A percentile compares a stretch with the other conserved stretches of the same genome.
These are phyloP conservation scores for Metridium senile DNA, from an alignment of 92 coral and sea anemone species.

Conservation along the genomic window DNA sequence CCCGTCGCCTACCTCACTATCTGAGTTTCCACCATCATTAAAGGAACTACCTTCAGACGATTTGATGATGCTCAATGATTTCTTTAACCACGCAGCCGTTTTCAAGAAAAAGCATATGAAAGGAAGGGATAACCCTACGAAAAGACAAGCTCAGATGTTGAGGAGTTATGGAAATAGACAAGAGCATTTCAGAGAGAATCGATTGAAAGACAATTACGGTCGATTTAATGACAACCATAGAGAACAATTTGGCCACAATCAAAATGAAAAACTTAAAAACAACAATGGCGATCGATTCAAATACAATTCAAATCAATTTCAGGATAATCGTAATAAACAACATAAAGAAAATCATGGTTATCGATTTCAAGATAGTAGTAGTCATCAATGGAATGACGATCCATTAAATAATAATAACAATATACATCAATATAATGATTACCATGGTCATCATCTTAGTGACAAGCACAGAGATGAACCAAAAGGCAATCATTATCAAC, in stretches of 20 bases:
- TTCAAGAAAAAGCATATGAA: not conserved
- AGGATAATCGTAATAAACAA: not conserved
- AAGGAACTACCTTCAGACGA: conserved; percentile 21
- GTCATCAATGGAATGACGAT: not conserved
- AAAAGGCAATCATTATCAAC: not conserved
- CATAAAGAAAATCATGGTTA: not conserved
- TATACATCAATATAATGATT: not conserved
- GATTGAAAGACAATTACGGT: not conserved
- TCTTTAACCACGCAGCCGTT: conserved; percentile 15
- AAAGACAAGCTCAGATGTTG: not conserved
- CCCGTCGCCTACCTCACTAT: not conserved
- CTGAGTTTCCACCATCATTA: not conserved
- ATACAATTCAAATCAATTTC: not conserved
- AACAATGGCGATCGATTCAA: no score
- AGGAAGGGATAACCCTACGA: not conserved
- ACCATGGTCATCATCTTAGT: not conserved
- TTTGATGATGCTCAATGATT: conserved; percentile 16
- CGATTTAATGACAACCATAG: no score
- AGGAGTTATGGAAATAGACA: not conserved
- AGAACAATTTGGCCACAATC: no score
- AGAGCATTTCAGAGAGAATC: not conserved
- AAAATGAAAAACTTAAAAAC: no score
- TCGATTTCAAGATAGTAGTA: not conserved
- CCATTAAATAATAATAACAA: not conserved
- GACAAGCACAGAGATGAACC: not conserved